Evolutionary conservation across 2,888 invertebrate genomes (phyloP).

Genomic region (Cecidostiba fungosa): DNA sequence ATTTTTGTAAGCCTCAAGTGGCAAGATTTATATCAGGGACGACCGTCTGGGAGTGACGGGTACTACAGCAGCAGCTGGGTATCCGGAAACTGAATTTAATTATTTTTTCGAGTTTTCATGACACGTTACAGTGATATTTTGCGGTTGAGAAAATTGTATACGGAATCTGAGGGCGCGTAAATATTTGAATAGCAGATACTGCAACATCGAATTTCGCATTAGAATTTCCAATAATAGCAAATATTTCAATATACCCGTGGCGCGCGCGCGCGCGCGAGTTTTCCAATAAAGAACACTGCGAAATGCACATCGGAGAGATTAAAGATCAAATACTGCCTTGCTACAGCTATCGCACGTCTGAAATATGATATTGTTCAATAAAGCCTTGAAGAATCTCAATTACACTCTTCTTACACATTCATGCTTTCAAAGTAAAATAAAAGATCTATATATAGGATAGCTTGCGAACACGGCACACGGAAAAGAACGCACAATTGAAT

Average conservation of each 20-base stretch:
- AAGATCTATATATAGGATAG: background rate
- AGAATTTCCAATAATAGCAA: conserved; percentile 13
- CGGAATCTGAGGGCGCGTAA: background rate
- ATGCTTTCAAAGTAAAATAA: background rate
- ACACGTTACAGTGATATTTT: background rate
- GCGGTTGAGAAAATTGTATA: background rate
- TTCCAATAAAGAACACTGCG: background rate
- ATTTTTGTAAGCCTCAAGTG: background rate
- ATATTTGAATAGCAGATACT: background rate
- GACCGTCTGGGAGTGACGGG: background rate
- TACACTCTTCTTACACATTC: background rate
- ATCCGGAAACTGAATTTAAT: background rate
- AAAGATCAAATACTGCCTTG: background rate
- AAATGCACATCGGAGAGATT: background rate
- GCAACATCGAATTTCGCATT: background rate
- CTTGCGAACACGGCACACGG: no score
- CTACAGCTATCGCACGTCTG: background rate
- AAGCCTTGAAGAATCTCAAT: background rate
- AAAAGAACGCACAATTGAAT: background rate
- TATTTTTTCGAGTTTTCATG: no score
- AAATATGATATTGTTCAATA: background rate
- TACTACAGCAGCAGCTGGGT: background rate
- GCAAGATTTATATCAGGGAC: background rate
- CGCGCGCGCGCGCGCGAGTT: background rate
- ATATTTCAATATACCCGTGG: background rate